Base-by-base conservation (phyloP, 2,797 vertebrate genomes). In the Todus mexicanus region DNA sequence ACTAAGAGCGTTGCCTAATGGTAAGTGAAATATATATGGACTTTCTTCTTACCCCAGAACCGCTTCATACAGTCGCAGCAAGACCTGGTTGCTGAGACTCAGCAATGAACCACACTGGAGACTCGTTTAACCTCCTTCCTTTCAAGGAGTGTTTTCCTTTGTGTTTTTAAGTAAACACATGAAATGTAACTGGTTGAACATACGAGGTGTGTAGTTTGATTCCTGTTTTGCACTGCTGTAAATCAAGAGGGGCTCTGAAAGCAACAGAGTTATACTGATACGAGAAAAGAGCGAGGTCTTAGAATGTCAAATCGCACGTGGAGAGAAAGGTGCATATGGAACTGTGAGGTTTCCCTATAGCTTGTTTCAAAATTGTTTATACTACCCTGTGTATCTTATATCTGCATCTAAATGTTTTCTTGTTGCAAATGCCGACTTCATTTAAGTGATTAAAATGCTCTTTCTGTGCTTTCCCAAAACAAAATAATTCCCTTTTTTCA, bases 1-100 rank as follows among this genome's bases (percentile, higher is more conserved):
- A 60, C 96, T 99, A 40, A 97, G 91, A 90, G 89, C 54, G 45
- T 74, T 98, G 26, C 94, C 97, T 19, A 97, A 97, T 74, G 97
- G 99, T 99, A 94, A 98, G 98, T 93, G 61, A 85, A 84, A 90
- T 48, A 23, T 84, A 47, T 90, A 43, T 68, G 89, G 76, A 47
- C 47, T 20, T 74, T 57, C 33, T 60, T 50, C 84, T 93, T 65
- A 25, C 75, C 91, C 50, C 22, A 69, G 64, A 79, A 47, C 16
- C 5, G 3, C 71, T 53, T 53, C 31, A 47, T 25, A 20, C 16
- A 54, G 47, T n/a, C n/a, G n/a, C n/a, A n/a, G n/a, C n/a, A n/a
- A n/a, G n/a, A n/a, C n/a, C n/a, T n/a, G n/a, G n/a, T n/a, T n/a
- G 69, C 47, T 74, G 66, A 87, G 29, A 59, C 21, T 13, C 45